Base-by-base conservation (phyloP, 2,797 vertebrate genomes). In the Poecilia gillii region DNA sequence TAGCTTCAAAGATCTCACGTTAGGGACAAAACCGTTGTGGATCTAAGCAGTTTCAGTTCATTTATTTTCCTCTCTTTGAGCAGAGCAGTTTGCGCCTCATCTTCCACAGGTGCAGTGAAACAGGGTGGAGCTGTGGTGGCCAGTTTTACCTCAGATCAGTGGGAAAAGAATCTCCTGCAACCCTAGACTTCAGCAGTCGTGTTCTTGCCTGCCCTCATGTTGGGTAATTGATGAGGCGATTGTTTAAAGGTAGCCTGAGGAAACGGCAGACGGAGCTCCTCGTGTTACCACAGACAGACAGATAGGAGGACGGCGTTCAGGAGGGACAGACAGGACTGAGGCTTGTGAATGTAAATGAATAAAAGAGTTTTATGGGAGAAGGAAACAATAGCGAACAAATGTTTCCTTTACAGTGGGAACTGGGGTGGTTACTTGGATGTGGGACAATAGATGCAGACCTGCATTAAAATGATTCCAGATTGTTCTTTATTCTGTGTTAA, bases 171-270 rank as follows among this genome's bases (percentile, higher is more conserved):
- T 78, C 77, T 85, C 49, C 59, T 74, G 95, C 92, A 95, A 96
- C 84, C 72, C 76, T 84, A 95, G 87, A 91, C 92, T 55, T 81
- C 82, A 64, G n/a, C 68, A 74, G 72, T 41, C 59, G 64, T 83
- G 75, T 72, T 80, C 77, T 59, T 20, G 33, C 78, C 79, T 6
- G 53, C 23, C 76, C 75, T 80, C 81, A 79, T 86, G 70, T 89
- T 95, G 89, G 88, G 91, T 94, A 93, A 93, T 94, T 94, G 92
- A 96, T 94, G 90, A 93, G 91, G 76, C 73, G 83, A 90, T 92
- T 94, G 93, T 94, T 89, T 78, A 14, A 62, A 53, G 74, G 72
- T 75, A 84, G 86, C 88, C 87, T 25, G 43, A 87, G 92, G 91
- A 90, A 76, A 87, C 72, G 28, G 79, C 81, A 90, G 89, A 87